Base-by-base conservation (phyloP, 2,113 vertebrate genomes). In the Melierax canorus region DNA sequence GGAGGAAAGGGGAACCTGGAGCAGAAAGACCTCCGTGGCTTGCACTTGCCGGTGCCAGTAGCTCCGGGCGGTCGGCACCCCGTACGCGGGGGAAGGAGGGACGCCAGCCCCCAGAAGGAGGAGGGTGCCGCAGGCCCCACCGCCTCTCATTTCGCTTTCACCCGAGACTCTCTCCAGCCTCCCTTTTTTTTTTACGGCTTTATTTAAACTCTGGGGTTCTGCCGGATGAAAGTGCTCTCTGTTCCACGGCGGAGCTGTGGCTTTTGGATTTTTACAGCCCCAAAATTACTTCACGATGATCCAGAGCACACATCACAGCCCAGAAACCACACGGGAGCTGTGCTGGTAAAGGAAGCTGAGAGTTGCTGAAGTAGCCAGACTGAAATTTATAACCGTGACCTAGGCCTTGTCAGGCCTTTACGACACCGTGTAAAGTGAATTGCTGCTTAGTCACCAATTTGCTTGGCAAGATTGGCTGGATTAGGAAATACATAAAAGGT, bases 391-490 rank as follows among this genome's bases (percentile, higher is more conserved):
- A 94, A 94, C 97, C 23, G 58, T 95, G 98, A 97, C 98, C 97
- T 97, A 98, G 98, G 97, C 98, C 97, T 96, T 92, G 83, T 97
- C 97, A 96, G 98, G 93, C 94, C 97, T 97, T 96, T 95, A 97
- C 94, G 92, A 98, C 98, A 97, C 95, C 63, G 85, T 95, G 97
- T 96, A 97, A 98, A 97, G 96, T 78, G 98, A 98, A 91, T 96
- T 91, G 93, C 97, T 97, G 98, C 98, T 98, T 98, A 98, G 98
- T 99, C 98, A 98, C 98, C 98, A 92, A 93, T 95, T 94, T 90
- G 97, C 97, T 96, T 98, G 98, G 98, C 98, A 95, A 97, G 98
- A 97, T 85, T 63, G 94, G 88, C 95, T 91, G 97, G 96, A 94
- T 97, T 96, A 98, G 97, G 98, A 98, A 98, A 98, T 96, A 92